Evolutionary conservation across 2,113 vertebrate genomes (phyloP), one percentile per base, ranked within the genome.

Genomic region (Orcinus orca): DNA sequence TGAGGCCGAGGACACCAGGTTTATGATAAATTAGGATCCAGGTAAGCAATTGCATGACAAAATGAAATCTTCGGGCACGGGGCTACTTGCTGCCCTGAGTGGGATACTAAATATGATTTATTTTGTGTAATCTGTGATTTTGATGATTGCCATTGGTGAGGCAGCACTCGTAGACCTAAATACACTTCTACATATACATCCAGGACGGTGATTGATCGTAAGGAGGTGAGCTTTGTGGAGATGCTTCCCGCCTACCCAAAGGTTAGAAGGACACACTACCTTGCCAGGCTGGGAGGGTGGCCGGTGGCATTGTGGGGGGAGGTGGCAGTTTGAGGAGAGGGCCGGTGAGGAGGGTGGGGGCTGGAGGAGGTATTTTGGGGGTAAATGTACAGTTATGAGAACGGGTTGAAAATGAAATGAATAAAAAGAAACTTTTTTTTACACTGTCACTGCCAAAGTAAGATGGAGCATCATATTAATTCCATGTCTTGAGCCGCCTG

Each of bases 11-110:
- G 98, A 99, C 98, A 98, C 98, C 98, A 98, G 98, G 96, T 99
- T 99, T 99, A 99, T 99, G 99, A 99, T 99, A 99, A 99, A 99
- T 99, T 99, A 99, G 99, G 98, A 98, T 98, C 94, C 99, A 99
- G 99, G 99, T 99, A 99, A 99, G 99, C 99, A 99, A 99, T 98
- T 99, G 99, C 99, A 99, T 99, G 99, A 98, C 98, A 99, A 99
- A 99, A 99, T 98, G 98, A 99, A 98, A 99, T 99, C 99, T 99
- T 99, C 99, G 99, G 99, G 98, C 98, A 98, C 97, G 98, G 98
- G 98, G 98, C 99, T 99, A 98, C 98, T 98, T 99, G 98, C 98
- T 98, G 98, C 98, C 98, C 98, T 97, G 98, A 95, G 97, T 98
- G 97, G 98, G 98, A 98, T 98, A 98, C 97, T 98, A 98, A 98